These are phyloP conservation scores for Campoplex capitator DNA, from an alignment of 2,888 invertebrate genomes.

Conservation along the genomic window DNA sequence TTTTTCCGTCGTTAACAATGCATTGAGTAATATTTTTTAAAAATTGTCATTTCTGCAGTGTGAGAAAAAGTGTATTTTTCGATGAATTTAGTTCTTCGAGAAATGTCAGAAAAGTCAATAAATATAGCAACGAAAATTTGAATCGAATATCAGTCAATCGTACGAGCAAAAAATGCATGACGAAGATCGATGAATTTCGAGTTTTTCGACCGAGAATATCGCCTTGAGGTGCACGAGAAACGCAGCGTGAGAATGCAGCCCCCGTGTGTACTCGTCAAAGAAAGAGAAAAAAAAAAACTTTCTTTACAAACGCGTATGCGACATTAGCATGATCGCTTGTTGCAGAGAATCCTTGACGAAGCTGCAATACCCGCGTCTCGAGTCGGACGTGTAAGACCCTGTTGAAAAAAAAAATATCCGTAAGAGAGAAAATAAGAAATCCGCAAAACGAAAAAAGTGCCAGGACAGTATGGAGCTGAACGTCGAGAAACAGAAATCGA, in stretches of 20 bases:
- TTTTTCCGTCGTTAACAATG: neutral
- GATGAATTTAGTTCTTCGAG: neutral
- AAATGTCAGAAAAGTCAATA: neutral
- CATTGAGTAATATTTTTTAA: no score
- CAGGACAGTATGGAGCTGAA: neutral
- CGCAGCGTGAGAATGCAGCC: conserved; percentile 61
- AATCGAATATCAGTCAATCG: neutral
- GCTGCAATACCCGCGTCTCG: conserved; percentile 10
- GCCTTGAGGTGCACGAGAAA: neutral
- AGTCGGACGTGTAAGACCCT: conserved; percentile 6
- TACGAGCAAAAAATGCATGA: neutral
- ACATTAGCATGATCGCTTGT: conserved; percentile 61
- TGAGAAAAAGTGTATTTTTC: neutral
- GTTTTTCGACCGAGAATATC: neutral
- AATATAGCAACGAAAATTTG: neutral
- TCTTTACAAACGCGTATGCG: conserved; percentile 39
- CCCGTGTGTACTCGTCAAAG: conserved; percentile 21
- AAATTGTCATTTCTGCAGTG: neutral
- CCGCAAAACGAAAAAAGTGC: conserved; percentile 9
- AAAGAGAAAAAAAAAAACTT: conserved; percentile 16
- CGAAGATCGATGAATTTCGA: neutral
- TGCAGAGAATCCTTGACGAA: conserved; percentile 54
- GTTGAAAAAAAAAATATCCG: neutral
- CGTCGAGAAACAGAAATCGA: conserved; percentile 13
- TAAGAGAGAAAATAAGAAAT: conserved; percentile 10